phyloP scores from a whole-genome alignment of 2,797 vertebrate genomes.

The Gymnoscopelus microlampas region DNA sequence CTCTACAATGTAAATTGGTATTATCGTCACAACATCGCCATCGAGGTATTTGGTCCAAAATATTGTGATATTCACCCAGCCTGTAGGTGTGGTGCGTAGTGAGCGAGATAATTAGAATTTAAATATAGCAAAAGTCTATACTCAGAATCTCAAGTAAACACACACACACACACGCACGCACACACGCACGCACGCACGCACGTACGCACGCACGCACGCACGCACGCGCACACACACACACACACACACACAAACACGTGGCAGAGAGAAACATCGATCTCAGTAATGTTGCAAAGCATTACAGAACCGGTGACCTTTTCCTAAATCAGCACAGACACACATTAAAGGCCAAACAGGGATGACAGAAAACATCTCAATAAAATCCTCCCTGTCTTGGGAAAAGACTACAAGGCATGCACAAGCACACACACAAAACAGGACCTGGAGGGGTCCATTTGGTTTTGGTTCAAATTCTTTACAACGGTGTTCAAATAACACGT shows the following conservation, averaged over 20 bases:
- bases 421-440: neutral
- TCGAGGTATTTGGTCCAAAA: too few species aligned
- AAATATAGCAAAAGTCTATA: neutral
- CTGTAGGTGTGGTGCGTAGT: too few species aligned
- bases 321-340: constrained; percentile 62
- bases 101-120: too few species aligned
- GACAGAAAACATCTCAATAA: constrained; percentile 44
- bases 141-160: too few species aligned
- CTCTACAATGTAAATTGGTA: too few species aligned
- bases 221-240: constrained; percentile 23
- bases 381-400: neutral
- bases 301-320: constrained; percentile 77
- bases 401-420: neutral
- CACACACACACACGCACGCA: too few species aligned
- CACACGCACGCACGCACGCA: too few species aligned
- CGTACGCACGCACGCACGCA: neutral
- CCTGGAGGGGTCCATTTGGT: too few species aligned
- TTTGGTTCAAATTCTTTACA: too few species aligned
- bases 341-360: constrained; percentile 60
- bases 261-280: constrained; percentile 60
- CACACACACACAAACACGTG: constrained; percentile 20
- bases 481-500: too few species aligned
- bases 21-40: too few species aligned
- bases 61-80: too few species aligned
- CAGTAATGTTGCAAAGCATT: constrained; percentile 55